Base-by-base conservation (phyloP, 2,797 vertebrate genomes). In the Anolis apletophallus region DNA sequence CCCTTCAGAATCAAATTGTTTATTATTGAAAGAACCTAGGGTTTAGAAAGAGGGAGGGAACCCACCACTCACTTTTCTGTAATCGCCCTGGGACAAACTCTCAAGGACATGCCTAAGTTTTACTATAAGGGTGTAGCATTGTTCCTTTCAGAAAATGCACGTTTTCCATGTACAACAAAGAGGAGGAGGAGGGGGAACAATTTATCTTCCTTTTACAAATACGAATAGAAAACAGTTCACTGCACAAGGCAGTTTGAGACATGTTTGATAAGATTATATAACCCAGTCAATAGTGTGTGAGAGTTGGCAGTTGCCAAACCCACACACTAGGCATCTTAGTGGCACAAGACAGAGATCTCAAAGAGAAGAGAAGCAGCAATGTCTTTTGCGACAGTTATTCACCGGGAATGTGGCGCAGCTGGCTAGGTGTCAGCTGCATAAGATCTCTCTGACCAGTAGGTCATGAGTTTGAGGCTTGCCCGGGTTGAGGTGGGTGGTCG, bases 41-140 rank as follows among this genome's bases (percentile, higher is more conserved):
- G n/a, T n/a, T n/a, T n/a, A n/a, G n/a, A n/a, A n/a, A 83, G 0
- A 0, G 40, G 32, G 77, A 61, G 57, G 32, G 1, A 40, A 23
- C 4, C 46, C 23, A 1, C 50, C 23, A 0, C 0, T 77, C 80
- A 88, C 13, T 32, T 54, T 55, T 84, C 46, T 40, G 13, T 50
- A 76, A 64, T 26, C 64, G 83, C 7, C 64, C 17, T 59, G 3
- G 0, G 0, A 74, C 23, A 82, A 89, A 84, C 26, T 87, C 86
- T 85, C 78, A 87, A 81, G 80, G 23, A 50, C 83, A 84, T 81
- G 61, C 84, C 72, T 83, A 85, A 54, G 50, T 73, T 80, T 46
- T 80, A 68, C 13, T 23, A 9, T 71, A 17, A 64, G 55, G 55
- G 3, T 77, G 14, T 61, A 87, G 69, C 5, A 19, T n/a, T 21